Conservation (phyloP, 2,113 vertebrate genomes). For the Sylvilagus bachmani region DNA sequence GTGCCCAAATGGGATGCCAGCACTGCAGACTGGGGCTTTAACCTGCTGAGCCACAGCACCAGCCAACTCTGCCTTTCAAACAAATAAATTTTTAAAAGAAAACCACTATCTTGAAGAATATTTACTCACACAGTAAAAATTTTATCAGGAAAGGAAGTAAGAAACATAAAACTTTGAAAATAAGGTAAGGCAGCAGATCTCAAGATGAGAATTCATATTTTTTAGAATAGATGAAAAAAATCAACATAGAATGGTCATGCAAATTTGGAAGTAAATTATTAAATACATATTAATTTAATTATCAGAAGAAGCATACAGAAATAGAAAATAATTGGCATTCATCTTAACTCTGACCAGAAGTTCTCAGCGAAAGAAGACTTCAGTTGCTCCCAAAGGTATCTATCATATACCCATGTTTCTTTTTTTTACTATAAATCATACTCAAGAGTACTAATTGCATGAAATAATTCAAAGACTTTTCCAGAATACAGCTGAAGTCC, state of each 20-base stretch:
- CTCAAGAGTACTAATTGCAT: not conserved
- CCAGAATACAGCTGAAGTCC: not conserved
- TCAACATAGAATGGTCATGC: not conserved
- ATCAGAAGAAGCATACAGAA: not conserved
- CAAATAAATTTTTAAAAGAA: no score
- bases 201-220: not conserved
- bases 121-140: conserved; percentile 25
- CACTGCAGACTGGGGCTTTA: no score
- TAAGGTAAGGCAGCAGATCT: not conserved
- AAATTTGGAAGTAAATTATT: not conserved
- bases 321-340: not conserved
- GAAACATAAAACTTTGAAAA: not conserved
- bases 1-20: no score
- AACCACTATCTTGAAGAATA: conserved; percentile 18
- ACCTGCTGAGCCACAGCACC: no score
- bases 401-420: not conserved
- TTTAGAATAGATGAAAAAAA: not conserved
- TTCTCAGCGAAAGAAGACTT: not conserved
- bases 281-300: not conserved
- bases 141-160: not conserved
- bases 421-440: not conserved
- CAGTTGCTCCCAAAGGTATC: not conserved
- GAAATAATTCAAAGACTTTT: not conserved
- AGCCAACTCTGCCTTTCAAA: no score
- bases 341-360: not conserved